Percentiles rank a stretch among this genome's conserved stretches.
phyloP scores from a whole-genome alignment of 1,140 invertebrate genomes.

The Varroa destructor region DNA sequence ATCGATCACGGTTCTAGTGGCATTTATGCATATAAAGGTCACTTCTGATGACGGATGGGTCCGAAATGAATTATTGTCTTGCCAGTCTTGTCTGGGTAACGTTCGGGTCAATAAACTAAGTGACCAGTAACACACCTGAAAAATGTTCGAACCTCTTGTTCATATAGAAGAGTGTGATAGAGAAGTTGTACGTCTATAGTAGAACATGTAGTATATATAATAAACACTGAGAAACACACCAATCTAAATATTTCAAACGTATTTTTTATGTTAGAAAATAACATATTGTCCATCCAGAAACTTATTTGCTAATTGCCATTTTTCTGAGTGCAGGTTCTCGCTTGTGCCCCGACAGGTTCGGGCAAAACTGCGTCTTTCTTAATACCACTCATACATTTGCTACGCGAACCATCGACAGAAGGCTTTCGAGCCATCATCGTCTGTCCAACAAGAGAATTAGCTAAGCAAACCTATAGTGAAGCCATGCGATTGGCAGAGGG shows the following conservation, averaged over 20 bases:
- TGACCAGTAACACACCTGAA: too few species aligned
- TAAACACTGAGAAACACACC: too few species aligned
- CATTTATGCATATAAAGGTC: not conserved
- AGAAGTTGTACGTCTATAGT: too few species aligned
- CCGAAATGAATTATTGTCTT: conserved; percentile 7
- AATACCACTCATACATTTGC: conserved; percentile 55
- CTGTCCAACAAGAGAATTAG: conserved; percentile 81
- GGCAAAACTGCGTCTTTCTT: conserved; percentile 75
- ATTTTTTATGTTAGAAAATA: not conserved
- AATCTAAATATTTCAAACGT: too few species aligned
- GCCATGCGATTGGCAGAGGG: conserved; percentile 59
- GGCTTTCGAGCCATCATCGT: conserved; percentile 73
- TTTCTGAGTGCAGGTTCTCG: conserved; percentile 52
- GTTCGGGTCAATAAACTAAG: too few species aligned
- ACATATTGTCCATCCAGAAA: not conserved
- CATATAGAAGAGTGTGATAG: too few species aligned
- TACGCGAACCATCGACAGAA: conserved; percentile 46
- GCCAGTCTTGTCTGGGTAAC: not conserved
- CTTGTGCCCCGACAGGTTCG: conserved; percentile 83
- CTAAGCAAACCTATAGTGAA: conserved; percentile 70
- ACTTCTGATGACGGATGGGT: not conserved
- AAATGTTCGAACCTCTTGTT: too few species aligned
- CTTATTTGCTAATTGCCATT: not conserved
- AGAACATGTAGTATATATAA: too few species aligned
- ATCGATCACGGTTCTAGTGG: conserved; percentile 30